Base-by-base conservation (phyloP, 2,113 vertebrate species). In the Charina bottae region DNA sequence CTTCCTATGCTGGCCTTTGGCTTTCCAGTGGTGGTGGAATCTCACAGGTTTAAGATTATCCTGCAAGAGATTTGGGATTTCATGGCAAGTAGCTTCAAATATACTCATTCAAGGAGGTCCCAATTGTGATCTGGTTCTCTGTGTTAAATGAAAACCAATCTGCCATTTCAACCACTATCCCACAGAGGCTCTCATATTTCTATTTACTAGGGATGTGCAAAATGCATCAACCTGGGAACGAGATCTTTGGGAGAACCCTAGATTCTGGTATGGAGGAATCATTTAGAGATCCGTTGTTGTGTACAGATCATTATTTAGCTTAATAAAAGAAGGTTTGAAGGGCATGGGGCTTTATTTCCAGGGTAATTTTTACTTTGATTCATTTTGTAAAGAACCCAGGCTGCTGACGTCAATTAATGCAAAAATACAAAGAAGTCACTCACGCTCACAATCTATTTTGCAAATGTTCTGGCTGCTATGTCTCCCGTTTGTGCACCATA, bases 401-500 rank as follows among this genome's bases (percentile, higher is more conserved):
- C 21, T 68, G 19, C 53, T 23, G 42, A 10, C 3, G 3, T 2
- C 24, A 49, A 68, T n/a, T 19, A 60, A 62, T 46, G 17, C 26
- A 90, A 23, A 62, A 53, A 24, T 42, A 86, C 33, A 64, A 62
- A 55, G 59, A 26, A 26, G 2, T 42, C 59, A 91, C 90, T 91
- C 59, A 91, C 90, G 9, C 11, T 91, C 90, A 55, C 90, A 91
- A 60, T 91, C 59, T 4, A 42, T 86, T 37, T 19, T 24, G 46
- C 90, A 91, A 4, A 64, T 4, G 59, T 91, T 91, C 84, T 64
- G 11, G 49, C 59, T 54, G 59, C 3, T 4, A 68, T 91, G 90
- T 33, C 84, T 91, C 58, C 84, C 59, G 15, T 91, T 64, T 8
- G 59, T 2, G 49, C 90, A 91, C 90, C 90, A 91, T 23, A 15